phyloP scores from a whole-genome alignment of 2,113 vertebrate genomes.

The Microcebus tavaratra region DNA sequence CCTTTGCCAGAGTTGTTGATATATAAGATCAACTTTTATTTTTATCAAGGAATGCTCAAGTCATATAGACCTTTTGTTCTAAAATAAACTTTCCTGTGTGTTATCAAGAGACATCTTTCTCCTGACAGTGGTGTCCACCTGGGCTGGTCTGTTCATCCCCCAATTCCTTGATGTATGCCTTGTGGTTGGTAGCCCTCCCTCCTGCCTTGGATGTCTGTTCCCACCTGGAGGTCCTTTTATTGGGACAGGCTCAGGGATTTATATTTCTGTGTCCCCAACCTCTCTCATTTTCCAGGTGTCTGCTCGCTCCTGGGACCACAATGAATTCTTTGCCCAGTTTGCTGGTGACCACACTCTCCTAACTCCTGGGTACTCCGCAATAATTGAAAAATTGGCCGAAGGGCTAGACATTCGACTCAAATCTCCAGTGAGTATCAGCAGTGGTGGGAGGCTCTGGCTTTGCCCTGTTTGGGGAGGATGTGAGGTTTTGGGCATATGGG shows the following conservation, averaged over 20 bases:
- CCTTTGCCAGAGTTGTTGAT: not conserved
- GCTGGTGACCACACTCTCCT: slow-evolving; percentile 97
- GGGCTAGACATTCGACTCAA: slow-evolving; percentile 93
- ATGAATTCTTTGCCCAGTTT: slow-evolving; percentile 99
- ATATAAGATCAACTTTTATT: not conserved
- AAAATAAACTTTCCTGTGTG: not conserved
- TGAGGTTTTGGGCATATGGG: not conserved
- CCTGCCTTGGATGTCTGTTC: not conserved
- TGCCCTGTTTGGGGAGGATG: not conserved
- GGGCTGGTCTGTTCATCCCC: not conserved
- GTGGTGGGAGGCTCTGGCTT: not conserved
- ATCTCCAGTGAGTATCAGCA: slow-evolving; percentile 87
- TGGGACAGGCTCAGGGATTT: not conserved
- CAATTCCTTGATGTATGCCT: not conserved
- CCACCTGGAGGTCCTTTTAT: not conserved
- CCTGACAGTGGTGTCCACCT: too few species aligned
- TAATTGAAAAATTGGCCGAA: slow-evolving; percentile 92
- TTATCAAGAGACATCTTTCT: not conserved
- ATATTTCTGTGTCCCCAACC: not conserved
- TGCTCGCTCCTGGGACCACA: slow-evolving; percentile 98
- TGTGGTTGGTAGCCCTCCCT: not conserved
- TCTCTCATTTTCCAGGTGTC: slow-evolving; percentile 88
- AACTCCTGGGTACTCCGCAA: slow-evolving; percentile 90
- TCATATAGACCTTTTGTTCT: not conserved
- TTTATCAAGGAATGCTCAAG: not conserved